phyloP scores from a whole-genome alignment of 1,140 invertebrate species.

The Ylistrum balloti region DNA sequence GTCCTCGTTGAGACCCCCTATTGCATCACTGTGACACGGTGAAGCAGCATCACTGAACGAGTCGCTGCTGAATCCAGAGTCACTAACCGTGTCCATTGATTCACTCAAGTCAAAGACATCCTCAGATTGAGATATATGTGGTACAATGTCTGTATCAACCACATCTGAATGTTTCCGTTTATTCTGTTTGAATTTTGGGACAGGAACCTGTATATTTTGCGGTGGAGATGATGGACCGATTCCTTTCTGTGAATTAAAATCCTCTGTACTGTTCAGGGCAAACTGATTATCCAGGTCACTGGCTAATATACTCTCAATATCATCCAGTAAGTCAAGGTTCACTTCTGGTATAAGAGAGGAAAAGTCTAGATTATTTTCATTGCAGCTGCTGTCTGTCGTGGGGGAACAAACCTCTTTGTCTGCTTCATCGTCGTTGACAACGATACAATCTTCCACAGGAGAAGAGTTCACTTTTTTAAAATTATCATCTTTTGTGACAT shows the following conservation, averaged over 20 bases:
- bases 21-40: conserved; percentile 55
- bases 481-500: not conserved
- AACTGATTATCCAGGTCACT: conserved; percentile 61
- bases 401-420: too few relatives aligned
- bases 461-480: too few relatives aligned
- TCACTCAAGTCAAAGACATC: conserved; percentile 1
- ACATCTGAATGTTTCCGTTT: conserved; percentile 55
- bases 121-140: conserved; percentile 42
- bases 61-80: conserved; percentile 64
- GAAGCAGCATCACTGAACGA: conserved; percentile 64
- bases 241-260: conserved; percentile 59
- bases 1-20: conserved; percentile 64
- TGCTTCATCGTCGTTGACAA: not conserved
- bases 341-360: conserved; percentile 54
- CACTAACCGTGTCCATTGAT: conserved; percentile 49
- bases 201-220: not conserved
- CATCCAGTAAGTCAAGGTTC: conserved; percentile 69
- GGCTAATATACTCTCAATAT: conserved; percentile 67
- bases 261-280: conserved; percentile 47
- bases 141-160: conserved; percentile 45
- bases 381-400: not conserved
- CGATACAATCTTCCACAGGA: not conserved
- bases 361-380: conserved; percentile 44
- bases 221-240: not conserved
- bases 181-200: conserved; percentile 14